A percentile compares a stretch with the other conserved stretches of the same genome.
phyloP scores from a whole-genome alignment of 1,140 invertebrate genomes.

The Limonius californicus region DNA sequence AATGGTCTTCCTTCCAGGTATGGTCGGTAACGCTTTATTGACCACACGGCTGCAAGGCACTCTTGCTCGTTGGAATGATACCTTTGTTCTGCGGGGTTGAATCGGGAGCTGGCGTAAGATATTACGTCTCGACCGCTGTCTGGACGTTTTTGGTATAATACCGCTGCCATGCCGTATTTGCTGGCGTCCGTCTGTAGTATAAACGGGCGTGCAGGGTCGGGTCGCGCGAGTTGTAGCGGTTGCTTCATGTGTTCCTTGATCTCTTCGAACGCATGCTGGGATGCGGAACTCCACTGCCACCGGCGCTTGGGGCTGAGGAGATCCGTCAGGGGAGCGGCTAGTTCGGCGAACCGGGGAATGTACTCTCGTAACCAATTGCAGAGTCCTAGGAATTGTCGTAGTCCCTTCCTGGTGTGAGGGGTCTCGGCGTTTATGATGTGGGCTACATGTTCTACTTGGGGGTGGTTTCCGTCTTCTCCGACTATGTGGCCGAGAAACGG shows the following conservation, averaged over 20 bases:
- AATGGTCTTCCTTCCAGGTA: constrained; percentile 35
- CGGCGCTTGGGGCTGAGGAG: constrained; percentile 20
- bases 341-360: constrained; percentile 24
- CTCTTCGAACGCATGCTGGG: constrained; percentile 25
- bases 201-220: constrained; percentile 32
- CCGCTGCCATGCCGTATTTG: too few species aligned
- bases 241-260: constrained; percentile 34
- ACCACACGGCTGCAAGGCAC: constrained; percentile 47
- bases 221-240: constrained; percentile 25
- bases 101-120: constrained; percentile 20
- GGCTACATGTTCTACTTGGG: background rate
- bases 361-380: constrained; percentile 36
- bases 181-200: too few species aligned
- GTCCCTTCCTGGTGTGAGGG: constrained; percentile 9
- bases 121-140: constrained; percentile 20
- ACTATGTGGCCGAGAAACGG: constrained; percentile 19
- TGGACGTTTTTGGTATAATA: constrained; percentile 32
- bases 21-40: constrained; percentile 40
- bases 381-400: constrained; percentile 31
- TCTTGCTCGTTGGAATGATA: constrained; percentile 43
- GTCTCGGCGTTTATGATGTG: background rate
- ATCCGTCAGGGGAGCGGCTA: constrained; percentile 24
- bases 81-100: constrained; percentile 1
- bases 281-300: background rate
- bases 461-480: background rate